phyloP scores from a whole-genome alignment of 2,797 vertebrate genomes.

The Sebastes diaconus region DNA sequence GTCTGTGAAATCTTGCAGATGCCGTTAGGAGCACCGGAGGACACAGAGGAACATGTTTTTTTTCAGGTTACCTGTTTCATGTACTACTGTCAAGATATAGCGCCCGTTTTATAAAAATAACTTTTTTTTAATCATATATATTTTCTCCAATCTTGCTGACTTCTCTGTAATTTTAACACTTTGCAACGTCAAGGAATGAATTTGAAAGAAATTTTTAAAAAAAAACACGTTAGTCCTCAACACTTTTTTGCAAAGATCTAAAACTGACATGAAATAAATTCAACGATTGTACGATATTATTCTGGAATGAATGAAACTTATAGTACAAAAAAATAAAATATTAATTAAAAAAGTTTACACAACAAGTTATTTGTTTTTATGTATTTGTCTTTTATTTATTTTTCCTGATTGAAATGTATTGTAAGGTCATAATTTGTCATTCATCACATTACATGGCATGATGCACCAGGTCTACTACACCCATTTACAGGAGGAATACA shows the following conservation, averaged over 20 bases:
- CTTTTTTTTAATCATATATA: too few relatives aligned
- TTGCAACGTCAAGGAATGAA: too few relatives aligned
- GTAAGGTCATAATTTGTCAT: constrained; percentile 91
- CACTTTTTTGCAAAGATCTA: background rate
- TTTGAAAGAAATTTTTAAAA: too few relatives aligned
- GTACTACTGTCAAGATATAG: too few relatives aligned
- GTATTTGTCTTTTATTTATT: constrained; percentile 87
- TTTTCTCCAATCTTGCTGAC: too few relatives aligned
- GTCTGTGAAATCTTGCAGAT: too few relatives aligned
- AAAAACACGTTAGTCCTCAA: background rate
- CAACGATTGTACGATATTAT: background rate
- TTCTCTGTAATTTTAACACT: too few relatives aligned
- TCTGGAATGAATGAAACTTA: background rate
- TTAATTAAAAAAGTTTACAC: background rate
- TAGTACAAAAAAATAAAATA: background rate
- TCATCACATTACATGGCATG: constrained; percentile 97
- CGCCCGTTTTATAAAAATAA: rapidly evolving
- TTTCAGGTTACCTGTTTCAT: too few relatives aligned
- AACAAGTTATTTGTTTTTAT: constrained; percentile 26
- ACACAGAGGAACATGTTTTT: too few relatives aligned
- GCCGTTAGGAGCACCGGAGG: too few relatives aligned
- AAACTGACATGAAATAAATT: background rate
- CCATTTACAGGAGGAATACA: constrained; percentile 95
- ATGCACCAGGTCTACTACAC: constrained; percentile 95
- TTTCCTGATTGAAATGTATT: constrained; percentile 94